Percentiles rank a stretch among this genome's conserved stretches.
Evolutionary conservation across 2,113 vertebrate species (phyloP).

Genomic region (Rutilus rutilus): DNA sequence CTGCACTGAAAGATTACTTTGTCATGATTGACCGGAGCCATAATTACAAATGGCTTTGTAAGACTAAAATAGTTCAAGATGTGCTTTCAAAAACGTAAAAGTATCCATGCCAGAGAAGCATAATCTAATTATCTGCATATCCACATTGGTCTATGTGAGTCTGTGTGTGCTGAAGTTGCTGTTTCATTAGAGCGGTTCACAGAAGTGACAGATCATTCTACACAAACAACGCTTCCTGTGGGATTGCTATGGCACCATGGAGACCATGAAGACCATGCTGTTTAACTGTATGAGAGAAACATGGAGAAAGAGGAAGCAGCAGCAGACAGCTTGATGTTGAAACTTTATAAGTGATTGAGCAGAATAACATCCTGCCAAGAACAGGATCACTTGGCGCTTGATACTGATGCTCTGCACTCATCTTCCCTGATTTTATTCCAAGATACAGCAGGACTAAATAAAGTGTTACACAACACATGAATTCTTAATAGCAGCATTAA

Average conservation of each 20-base stretch:
- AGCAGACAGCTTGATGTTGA: background rate
- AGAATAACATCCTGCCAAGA: background rate
- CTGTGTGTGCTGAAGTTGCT: conserved; percentile 24
- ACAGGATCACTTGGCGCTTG: background rate
- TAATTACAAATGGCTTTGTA: conserved; percentile 7
- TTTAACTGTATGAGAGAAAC: background rate
- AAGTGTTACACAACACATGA: background rate
- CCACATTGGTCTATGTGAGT: conserved; percentile 35
- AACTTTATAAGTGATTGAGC: background rate
- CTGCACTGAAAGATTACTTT: background rate
- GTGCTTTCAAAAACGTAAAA: background rate
- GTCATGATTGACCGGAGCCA: background rate
- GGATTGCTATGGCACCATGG: conserved; percentile 17
- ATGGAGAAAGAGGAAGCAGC: background rate
- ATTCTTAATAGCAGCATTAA: conserved; percentile 12
- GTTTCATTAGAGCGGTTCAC: background rate
- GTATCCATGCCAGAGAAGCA: background rate
- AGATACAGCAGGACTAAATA: background rate
- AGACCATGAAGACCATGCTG: conserved; percentile 11
- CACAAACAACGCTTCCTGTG: conserved; percentile 13
- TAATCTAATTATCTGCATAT: conserved; percentile 43
- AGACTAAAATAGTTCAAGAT: conserved; percentile 22
- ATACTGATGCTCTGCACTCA: background rate
- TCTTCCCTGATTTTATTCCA: conserved; percentile 6
- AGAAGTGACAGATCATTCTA: background rate